phyloP scores from a whole-genome alignment of 2,888 invertebrate genomes.

The Caenorhabditis wallacei region DNA sequence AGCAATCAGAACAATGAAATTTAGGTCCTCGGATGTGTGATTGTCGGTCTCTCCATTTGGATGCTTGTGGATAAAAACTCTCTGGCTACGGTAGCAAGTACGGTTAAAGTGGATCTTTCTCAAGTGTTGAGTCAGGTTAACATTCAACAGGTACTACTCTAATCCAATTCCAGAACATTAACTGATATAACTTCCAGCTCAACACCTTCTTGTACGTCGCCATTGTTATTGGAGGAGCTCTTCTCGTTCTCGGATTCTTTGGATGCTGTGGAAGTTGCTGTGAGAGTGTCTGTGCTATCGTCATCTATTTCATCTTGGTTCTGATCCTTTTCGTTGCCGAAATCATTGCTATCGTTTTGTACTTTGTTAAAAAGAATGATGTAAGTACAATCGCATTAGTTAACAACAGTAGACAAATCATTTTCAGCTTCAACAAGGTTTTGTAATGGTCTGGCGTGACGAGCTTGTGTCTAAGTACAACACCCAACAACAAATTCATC shows the following conservation, averaged over 20 bases:
- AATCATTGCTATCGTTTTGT: constrained; percentile 73
- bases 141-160: constrained; percentile 24
- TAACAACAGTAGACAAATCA: neutral
- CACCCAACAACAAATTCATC: constrained; percentile 36
- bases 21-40: constrained; percentile 71
- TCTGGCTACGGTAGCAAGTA: constrained; percentile 41
- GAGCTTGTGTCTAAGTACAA: constrained; percentile 73
- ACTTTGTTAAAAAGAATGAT: constrained; percentile 68
- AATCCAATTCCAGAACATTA: neutral
- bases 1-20: neutral
- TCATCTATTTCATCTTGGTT: constrained; percentile 74
- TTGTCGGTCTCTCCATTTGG: constrained; percentile 74
- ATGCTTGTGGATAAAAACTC: constrained; percentile 71
- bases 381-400: constrained; percentile 40
- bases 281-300: constrained; percentile 73
- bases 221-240: constrained; percentile 70
- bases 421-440: constrained; percentile 66
- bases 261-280: constrained; percentile 78
- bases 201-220: constrained; percentile 72
- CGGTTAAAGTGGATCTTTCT: constrained; percentile 49
- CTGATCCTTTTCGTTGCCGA: constrained; percentile 71
- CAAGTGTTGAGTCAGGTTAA: constrained; percentile 30
- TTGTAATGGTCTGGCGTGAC: constrained; percentile 60
- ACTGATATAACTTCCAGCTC: constrained; percentile 66
- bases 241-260: constrained; percentile 76